Base-by-base conservation (phyloP, 1,140 invertebrate genomes). In the Latrodectus geometricus region DNA sequence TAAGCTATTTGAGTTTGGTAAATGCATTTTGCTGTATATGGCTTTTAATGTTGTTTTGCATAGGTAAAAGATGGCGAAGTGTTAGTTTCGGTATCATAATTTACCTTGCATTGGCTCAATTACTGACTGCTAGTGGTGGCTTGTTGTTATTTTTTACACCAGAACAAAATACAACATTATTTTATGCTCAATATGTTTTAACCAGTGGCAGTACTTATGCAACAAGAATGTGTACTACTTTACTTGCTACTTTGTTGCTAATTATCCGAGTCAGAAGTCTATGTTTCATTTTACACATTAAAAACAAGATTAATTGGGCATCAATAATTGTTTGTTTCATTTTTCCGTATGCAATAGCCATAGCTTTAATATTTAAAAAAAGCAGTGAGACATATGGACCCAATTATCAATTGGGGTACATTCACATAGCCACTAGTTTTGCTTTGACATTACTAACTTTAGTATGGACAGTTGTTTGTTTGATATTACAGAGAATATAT, bases 1-100 rank as follows among this genome's bases (percentile, higher is more conserved):
- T 95, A 3, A 95, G 97, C 87, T 96, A 97, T 90, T 92, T 97
- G 21, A 96, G 96, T 88, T 94, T 97, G 54, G 92, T 95, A 7
- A 94, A 96, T 12, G 91, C 95, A 2, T 90, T 95, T 15, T 95
- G 95, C 82, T 94, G 94, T 88, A 90, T 94, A 90, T 97, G 96
- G 95, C 93, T 97, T 49, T 86, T 97, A 0, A 90, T 94, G 3
- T 93, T 97, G 12, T 95, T 98, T 89, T 91, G 94, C n/a, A 90
- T 94, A 8, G 95, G 94, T 0, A 95, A 95, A 89, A 95, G 95
- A 88, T 95, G 95, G 89, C 94, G 93, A 87, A 93, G 94, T 87
- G 92, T 97, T 89, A 96, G 96, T 17, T 97, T 98, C 91, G 93
- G 93, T 88, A 94, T 97, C 80, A 97, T 96, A 0, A 90, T 95